Evolutionary conservation across 2,888 invertebrate species (phyloP), one percentile per base, ranked within the genome.

Genomic region (Epirrita christyi): DNA sequence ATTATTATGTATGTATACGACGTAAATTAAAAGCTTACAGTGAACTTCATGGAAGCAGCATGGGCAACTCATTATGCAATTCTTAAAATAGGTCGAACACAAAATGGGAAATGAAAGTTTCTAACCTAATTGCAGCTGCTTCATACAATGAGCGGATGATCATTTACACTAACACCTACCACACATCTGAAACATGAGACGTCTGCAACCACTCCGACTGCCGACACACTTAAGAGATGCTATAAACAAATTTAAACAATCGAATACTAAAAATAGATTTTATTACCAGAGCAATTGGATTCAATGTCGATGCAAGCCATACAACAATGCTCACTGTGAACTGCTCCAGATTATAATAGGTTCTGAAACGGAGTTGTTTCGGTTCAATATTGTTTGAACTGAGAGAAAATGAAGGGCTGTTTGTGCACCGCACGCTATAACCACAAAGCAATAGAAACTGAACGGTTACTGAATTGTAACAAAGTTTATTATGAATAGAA

Each of bases 241-340:
- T 80, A 83, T 83, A 85, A 86, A 86, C 86, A 86, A 85, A 77
- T 80, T 83, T 83, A 85, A 86, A 86, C 86, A 86, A 85, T 82
- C 78, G 73, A 78, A 81, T 71, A 71, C 80, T 76, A 73, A 83
- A 87, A 85, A 88, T 87, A 87, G 83, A 80, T 82, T 87, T 86
- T 88, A 88, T 86, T 85, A 72, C 82, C 59, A 73, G 67, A 81
- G 84, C 83, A 84, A 82, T 88, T 86, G 83, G 81, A 87, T 85
- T 83, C 85, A 88, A 86, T 88, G 83, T 86, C 78, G 82, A 73
- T 79, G 70, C 75, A 81, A 73, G 69, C 70, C 68, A 70, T 72
- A 70, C 62, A 74, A 77, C 78, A 84, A 77, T 78, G 77, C 73
- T 76, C 75, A 76, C 77, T 80, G 78, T 80, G 68, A 64, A 68